Evolutionary conservation across 92 coral and sea anemone genomes (phyloP), one percentile per base, ranked within the genome.

Genomic region (Epizoanthus rinbou): DNA sequence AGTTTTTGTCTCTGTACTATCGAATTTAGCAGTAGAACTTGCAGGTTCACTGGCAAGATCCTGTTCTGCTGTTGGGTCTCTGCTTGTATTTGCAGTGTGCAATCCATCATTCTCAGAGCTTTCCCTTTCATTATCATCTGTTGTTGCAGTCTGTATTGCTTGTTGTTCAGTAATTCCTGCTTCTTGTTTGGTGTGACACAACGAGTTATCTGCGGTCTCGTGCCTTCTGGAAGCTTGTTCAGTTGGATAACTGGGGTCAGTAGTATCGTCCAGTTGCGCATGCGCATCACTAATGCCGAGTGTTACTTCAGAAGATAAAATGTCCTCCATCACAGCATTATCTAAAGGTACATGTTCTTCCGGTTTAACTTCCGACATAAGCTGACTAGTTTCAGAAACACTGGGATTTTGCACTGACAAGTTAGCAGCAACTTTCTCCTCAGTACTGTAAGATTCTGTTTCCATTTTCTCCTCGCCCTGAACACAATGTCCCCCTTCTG

Each of bases 381-480:
- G 54, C 37, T 59, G 57, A 59, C 39, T 62, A 41, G 8, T 62
- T 62, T 62, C 71, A 19, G 18, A 19, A 22, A 21, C 13, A 60
- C 28, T 37, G 14, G 22, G 22, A 43, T 15, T 19, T 4, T 37
- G 41, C 3, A 15, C 47, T 43, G 58, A 41, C 3, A 45, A 60
- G 41, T 19, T 31, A 13, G 15, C 37, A 39, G 18, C 71, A 60
- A 14, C 28, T 19, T 33, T 15, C 66, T 62, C 17, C 6, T 62
- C 72, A 8, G 82, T 4, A 23, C 45, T 5, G 52, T 69, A 39
- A 9, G 18, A 14, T 63, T 78, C 82, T 19, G 71, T 62, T 19
- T 78, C 82, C 82, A 78, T 78, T 11, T 78, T 78, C 15, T 78
- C 71, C 45, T 78, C 82, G 13, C 53, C 23, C 8, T 63, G 53